Evolutionary conservation across 2,797 vertebrate genomes (phyloP).

Genomic region (Aeoliscus strigatus): DNA sequence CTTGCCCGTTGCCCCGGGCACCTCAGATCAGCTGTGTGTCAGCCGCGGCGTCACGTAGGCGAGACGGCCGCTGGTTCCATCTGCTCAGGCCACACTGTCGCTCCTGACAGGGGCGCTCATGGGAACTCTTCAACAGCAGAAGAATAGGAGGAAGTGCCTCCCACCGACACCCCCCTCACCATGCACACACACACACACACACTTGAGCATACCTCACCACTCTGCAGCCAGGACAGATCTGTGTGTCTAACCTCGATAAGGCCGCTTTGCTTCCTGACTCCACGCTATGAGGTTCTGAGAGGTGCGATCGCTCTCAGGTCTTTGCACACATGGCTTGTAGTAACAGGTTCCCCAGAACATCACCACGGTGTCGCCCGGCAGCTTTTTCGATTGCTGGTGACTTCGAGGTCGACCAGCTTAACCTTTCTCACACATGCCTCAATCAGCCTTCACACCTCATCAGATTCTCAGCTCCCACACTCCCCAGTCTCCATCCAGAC

Average conservation of each 20-base stretch:
- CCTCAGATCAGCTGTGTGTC: slow-evolving; percentile 49
- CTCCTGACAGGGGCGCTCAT: slow-evolving; percentile 87
- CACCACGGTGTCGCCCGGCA: slow-evolving; percentile 13
- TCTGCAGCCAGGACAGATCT: slow-evolving; percentile 72
- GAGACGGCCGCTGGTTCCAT: slow-evolving; percentile 62
- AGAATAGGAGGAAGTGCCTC: slow-evolving; percentile 98
- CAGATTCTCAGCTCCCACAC: slow-evolving; percentile 42
- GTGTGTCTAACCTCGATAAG: slow-evolving; percentile 86
- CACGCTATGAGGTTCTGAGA: slow-evolving; percentile 61
- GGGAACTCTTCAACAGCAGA: slow-evolving; percentile 87
- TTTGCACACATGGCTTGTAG: slow-evolving; percentile 39
- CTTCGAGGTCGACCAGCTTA: neutral
- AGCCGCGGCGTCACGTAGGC: slow-evolving; percentile 54
- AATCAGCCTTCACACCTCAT: slow-evolving; percentile 38
- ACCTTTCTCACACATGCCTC: slow-evolving; percentile 5
- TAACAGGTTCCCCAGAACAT: slow-evolving; percentile 4
- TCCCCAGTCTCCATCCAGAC: slow-evolving; percentile 76
- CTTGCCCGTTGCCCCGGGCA: slow-evolving; percentile 15
- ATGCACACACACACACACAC: slow-evolving; percentile 34
- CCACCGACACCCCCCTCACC: slow-evolving; percentile 63
- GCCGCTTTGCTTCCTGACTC: slow-evolving; percentile 83
- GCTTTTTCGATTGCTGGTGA: slow-evolving; percentile 7
- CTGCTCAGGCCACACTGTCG: slow-evolving; percentile 77
- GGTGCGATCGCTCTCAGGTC: slow-evolving; percentile 48
- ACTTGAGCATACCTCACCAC: slow-evolving; percentile 71